phyloP scores from a whole-genome alignment of 2,797 vertebrate genomes.

The Aselliscus stoliczkanus region DNA sequence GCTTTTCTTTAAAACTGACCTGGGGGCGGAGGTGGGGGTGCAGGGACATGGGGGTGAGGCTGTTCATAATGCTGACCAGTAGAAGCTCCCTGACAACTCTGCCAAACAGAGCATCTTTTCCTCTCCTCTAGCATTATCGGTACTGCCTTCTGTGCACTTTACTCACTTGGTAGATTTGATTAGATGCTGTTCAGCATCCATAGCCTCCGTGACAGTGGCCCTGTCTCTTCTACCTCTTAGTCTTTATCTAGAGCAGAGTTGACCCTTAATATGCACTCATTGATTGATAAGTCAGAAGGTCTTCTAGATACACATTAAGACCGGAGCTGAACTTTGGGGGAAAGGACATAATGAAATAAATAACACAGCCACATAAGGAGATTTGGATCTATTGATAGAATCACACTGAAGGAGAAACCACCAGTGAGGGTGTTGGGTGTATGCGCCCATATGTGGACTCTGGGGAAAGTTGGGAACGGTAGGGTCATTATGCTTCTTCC shows the following conservation, averaged over 20 bases:
- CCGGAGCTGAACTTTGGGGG: neutral
- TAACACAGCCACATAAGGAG: neutral
- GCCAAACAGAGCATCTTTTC: neutral
- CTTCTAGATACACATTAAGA: neutral
- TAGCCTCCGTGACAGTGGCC: neutral
- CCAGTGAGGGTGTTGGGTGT: too few species aligned
- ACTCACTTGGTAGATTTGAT: neutral
- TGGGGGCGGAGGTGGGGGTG: too few species aligned
- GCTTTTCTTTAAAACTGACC: neutral
- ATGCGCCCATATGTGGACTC: neutral
- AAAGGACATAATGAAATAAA: neutral
- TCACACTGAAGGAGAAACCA: neutral
- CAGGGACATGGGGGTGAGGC: neutral
- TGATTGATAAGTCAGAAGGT: neutral
- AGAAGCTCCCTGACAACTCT: neutral
- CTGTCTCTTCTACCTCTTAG: neutral
- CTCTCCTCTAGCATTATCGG: neutral
- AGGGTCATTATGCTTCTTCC: neutral
- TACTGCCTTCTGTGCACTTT: neutral
- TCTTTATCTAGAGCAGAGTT: neutral
- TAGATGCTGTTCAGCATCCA: neutral
- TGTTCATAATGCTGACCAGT: neutral
- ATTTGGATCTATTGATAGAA: neutral
- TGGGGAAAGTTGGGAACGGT: neutral
- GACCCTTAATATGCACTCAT: neutral